Percentiles rank a stretch among this genome's conserved stretches.
Conservation (phyloP, 2,888 invertebrate genomes). For the Agonopterix subpropinquella region DNA sequence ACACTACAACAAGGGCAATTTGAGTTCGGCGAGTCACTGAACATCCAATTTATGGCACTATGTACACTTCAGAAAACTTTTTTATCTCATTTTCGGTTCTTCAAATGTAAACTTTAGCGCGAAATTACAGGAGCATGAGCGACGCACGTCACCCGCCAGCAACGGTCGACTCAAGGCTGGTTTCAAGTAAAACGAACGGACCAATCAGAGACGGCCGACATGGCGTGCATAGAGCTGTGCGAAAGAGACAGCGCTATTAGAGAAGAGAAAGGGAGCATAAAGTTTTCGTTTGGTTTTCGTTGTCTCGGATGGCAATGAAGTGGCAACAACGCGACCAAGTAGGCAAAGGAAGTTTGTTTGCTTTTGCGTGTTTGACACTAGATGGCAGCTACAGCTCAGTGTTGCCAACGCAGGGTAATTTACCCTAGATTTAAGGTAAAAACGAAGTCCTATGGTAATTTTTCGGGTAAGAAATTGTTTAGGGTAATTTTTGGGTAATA, state of each 20-base stretch:
- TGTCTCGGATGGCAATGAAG: slow-evolving; percentile 18
- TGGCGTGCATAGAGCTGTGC: slow-evolving; percentile 8
- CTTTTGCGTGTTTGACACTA: no score
- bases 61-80: slow-evolving; percentile 28
- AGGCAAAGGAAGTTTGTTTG: no score
- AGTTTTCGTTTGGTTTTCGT: slow-evolving; percentile 41
- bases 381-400: no score
- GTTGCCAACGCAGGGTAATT: no score
- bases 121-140: slow-evolving; percentile 33
- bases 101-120: slow-evolving; percentile 54
- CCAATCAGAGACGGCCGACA: slow-evolving; percentile 19
- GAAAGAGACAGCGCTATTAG: slow-evolving; percentile 32
- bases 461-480: no score
- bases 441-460: no score
- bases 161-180: slow-evolving; percentile 63
- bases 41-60: slow-evolving; percentile 28
- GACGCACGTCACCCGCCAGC: slow-evolving; percentile 43
- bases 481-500: no score
- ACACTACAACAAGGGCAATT: slow-evolving; percentile 24
- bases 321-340: slow-evolving; percentile 28
- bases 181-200: slow-evolving; percentile 36
- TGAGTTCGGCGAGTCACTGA: slow-evolving; percentile 19
- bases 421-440: no score
- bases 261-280: slow-evolving; percentile 18
- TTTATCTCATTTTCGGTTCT: slow-evolving; percentile 45